Conservation (phyloP, 1,140 invertebrate species). For the Drosophila sulfurigaster region DNA sequence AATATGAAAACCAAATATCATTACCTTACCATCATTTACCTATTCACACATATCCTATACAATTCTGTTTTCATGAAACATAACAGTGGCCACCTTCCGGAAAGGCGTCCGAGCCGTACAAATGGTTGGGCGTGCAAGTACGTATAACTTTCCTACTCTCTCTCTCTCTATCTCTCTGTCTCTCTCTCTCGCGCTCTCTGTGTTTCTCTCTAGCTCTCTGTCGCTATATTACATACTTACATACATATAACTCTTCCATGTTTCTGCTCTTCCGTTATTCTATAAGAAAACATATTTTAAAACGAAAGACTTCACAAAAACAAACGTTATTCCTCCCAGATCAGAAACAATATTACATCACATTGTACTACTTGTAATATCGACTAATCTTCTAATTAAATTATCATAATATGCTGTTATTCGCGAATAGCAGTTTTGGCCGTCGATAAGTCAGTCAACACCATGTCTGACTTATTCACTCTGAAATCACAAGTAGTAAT, state of each 20-base stretch:
- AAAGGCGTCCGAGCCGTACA: slow-evolving; percentile 99
- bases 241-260: slow-evolving; percentile 40
- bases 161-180: slow-evolving; percentile 63
- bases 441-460: neutral
- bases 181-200: slow-evolving; percentile 56
- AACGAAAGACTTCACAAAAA: slow-evolving; percentile 38
- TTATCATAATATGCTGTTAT: slow-evolving; percentile 55
- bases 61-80: slow-evolving; percentile 85
- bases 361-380: slow-evolving; percentile 18
- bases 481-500: too few relatives aligned
- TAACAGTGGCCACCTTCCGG: slow-evolving; percentile 98
- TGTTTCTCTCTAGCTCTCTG: slow-evolving; percentile 55
- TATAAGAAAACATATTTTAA: slow-evolving; percentile 63
- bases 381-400: slow-evolving; percentile 29
- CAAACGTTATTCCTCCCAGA: slow-evolving; percentile 18
- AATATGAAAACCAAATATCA: slow-evolving; percentile 67
- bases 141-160: slow-evolving; percentile 87
- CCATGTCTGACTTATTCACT: neutral
- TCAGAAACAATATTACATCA: slow-evolving; percentile 18
- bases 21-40: slow-evolving; percentile 84
- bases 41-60: slow-evolving; percentile 85
- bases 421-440: neutral
- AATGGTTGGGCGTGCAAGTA: slow-evolving; percentile 98
- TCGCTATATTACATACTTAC: slow-evolving; percentile 47
- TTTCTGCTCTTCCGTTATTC: slow-evolving; percentile 53